Evolutionary conservation across 2,888 invertebrate genomes (phyloP), one percentile per base, ranked within the genome.

Genomic region (Zhuqinia jingwanae): DNA sequence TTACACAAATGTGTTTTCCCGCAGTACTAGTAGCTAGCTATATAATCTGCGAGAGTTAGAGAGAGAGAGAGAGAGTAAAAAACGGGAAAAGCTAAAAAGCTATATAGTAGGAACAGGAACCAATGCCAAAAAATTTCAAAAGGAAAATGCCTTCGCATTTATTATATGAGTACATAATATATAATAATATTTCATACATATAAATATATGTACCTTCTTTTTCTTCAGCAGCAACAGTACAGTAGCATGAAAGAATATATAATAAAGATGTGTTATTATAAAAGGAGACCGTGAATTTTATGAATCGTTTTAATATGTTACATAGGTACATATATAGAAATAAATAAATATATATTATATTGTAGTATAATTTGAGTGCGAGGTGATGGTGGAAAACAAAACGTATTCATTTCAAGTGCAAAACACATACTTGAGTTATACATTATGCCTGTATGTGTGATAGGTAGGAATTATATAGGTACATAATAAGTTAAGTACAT

Each of bases 241-340:
- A n/a, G n/a, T n/a, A n/a, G n/a, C n/a, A n/a, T 36, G 36, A 36
- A 36, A 36, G n/a, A 6, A 63, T n/a, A 36, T 27, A 15, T 25
- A 60, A 22, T 15, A 25, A n/a, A n/a, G n/a, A n/a, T n/a, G n/a
- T 15, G 17, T 15, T 63, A 63, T 30, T 25, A 63, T 11, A 63
- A n/a, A 27, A 63, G n/a, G n/a, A 63, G 63, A 63, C 63, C 63
- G 63, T 63, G 63, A 63, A 63, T 63, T 63, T 63, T 36, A 63
- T 63, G 63, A 63, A 63, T 63, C 63, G 63, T n/a, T 11, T 17
- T 63, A 30, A 63, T 63, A 36, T 63, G 63, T 36, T 36, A 36
- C 8, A 8, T 36, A 36, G n/a, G n/a, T n/a, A n/a, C n/a, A n/a
- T n/a, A n/a, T n/a, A n/a, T n/a, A n/a, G n/a, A n/a, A n/a, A n/a